Base-by-base conservation (phyloP, 1,140 invertebrate species). In the Pogonomyrmex californicus region DNA sequence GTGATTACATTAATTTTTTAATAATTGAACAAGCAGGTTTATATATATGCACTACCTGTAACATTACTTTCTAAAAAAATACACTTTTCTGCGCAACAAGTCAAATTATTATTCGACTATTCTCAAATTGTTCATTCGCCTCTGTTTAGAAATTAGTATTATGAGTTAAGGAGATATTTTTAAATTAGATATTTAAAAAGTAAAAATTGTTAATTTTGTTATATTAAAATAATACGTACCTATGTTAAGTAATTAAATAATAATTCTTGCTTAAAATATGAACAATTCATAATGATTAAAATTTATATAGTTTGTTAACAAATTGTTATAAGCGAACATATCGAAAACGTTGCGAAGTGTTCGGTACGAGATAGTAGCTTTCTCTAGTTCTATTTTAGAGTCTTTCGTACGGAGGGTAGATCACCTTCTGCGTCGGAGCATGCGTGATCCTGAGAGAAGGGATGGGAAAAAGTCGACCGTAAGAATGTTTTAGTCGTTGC, bases 331-430 rank as follows among this genome's bases (percentile, higher is more conserved):
- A 23, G 49, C 7, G 6, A 1, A 38, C 17, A 60, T 17, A 44
- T 62, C 7, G 14, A 47, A 58, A 76, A 23, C 36, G 14, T 62
- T 41, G 23, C 10, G 7, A 38, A 10, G 33, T 54, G 70, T 73
- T 62, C 41, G 12, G 38, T 17, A 33, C 38, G 9, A 60, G 44
- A 7, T 10, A 38, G n/a, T 6, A 75, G 17, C 54, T 30, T 60
- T 17, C n/a, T 76, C n/a, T 33, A 54, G 5, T 36, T 75, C 41
- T 9, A 77, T 9, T 36, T 86, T 68, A 23, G 12, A 58, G 30
- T 23, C 38, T 75, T 86, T 66, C 65, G 23, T 44, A 76, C 0
- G 65, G 9, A 75, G 49, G n/a, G 47, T 44, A n/a, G 14, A 44
- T 60, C 14, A 76, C 23, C 44, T 60, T 86, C 51, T 14, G 4